Conservation (phyloP, 2,113 vertebrate species). For the Pomatorhinus ruficollis region DNA sequence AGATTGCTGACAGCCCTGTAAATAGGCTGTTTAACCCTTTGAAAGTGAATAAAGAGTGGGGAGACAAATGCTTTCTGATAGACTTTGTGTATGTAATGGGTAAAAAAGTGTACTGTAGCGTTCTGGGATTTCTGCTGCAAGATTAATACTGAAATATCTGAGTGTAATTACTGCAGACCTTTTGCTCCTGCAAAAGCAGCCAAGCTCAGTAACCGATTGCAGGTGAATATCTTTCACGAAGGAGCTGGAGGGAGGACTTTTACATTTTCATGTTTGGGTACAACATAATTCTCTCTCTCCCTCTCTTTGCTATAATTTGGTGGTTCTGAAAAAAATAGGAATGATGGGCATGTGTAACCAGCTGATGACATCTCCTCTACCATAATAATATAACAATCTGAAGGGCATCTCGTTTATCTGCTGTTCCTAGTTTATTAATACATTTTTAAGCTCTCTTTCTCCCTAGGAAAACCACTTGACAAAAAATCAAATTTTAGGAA, state of each 20-base stretch:
- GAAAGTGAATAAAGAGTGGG: slow-evolving; percentile 90
- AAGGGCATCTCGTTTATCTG: background rate
- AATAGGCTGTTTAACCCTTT: slow-evolving; percentile 99
- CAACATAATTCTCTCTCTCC: background rate
- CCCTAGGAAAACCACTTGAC: background rate
- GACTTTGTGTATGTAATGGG: slow-evolving; percentile 86
- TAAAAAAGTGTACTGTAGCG: slow-evolving; percentile 77
- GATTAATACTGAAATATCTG: background rate
- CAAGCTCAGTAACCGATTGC: background rate
- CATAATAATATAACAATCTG: background rate
- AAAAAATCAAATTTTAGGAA: slow-evolving; percentile 35
- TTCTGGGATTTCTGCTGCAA: background rate
- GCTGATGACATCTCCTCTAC: background rate
- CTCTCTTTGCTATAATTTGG: background rate
- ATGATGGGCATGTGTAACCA: background rate
- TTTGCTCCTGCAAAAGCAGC: background rate
- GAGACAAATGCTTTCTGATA: slow-evolving; percentile 96
- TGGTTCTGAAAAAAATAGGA: background rate
- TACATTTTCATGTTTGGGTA: background rate
- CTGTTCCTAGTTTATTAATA: background rate
- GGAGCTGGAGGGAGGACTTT: background rate
- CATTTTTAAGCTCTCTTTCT: background rate
- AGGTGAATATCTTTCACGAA: slow-evolving; percentile 1
- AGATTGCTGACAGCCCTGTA: slow-evolving; percentile 94
- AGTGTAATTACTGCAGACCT: background rate